Evolutionary conservation across 2,888 invertebrate species (phyloP), one percentile per base, ranked within the genome.

Genomic region (Drosophila silvestris): DNA sequence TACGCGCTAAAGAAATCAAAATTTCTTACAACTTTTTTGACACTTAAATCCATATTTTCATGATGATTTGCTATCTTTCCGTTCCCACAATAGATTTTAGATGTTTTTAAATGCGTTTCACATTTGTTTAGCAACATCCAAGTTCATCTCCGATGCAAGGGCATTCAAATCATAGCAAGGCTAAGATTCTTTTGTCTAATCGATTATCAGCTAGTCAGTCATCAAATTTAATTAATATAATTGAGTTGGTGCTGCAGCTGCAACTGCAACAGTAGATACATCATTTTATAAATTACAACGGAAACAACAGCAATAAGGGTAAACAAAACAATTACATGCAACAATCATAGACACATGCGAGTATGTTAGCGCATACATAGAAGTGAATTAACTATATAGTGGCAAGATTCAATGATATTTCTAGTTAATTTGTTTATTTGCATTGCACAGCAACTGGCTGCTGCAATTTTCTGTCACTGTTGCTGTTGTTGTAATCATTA

Each of bases 371-470:
- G 30, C 26, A 30, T 5, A 33, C 28, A 44, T 22, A 22, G 44
- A n/a, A 52, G 19, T 50, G 52, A 61, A 53, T 62, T 62, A 56
- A 39, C 32, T 41, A 62, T 51, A 56, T 64, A 50, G 12, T 14
- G 66, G 60, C 56, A 58, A 71, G 74, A 66, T 83, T 44, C 76
- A 85, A 85, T 89, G 81, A 81, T 79, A 79, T 89, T 84, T 81
- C 64, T 67, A 89, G 86, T 84, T 89, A 89, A 84, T 84, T 89
- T 85, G 89, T 89, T 89, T 89, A 83, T 89, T 81, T 84, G 70
- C 77, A 62, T 60, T 65, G 75, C 47, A 12, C 72, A 59, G 54
- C 64, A 41, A 51, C 62, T 69, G 57, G 37, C 56, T 44, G 59
- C 70, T 61, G 61, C 52, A 64, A 61, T 58, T 53, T 30, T 32